phyloP scores from a whole-genome alignment of 1,140 invertebrate genomes.

The Cherax destructor region DNA sequence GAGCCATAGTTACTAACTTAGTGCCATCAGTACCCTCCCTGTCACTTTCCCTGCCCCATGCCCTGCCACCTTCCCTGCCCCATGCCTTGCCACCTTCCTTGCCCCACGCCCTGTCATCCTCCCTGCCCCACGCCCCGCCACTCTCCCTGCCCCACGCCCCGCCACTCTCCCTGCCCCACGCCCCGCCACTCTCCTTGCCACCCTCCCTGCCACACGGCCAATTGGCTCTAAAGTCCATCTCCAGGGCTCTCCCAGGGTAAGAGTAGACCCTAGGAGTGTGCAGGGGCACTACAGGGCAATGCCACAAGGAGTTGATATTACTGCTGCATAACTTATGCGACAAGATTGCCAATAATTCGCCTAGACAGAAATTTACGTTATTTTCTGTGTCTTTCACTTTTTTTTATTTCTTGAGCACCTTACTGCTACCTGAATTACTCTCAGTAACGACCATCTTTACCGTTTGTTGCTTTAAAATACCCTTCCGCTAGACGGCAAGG shows the following conservation, averaged over 20 bases:
- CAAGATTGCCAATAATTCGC: slow-evolving; percentile 44
- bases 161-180: not conserved
- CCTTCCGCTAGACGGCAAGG: no score
- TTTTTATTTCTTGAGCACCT: not conserved
- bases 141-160: no score
- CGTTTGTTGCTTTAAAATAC: not conserved
- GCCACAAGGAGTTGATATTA: slow-evolving; percentile 7
- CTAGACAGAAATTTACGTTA: slow-evolving; percentile 24
- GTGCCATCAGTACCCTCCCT: not conserved
- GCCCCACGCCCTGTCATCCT: not conserved
- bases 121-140: not conserved
- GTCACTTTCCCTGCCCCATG: not conserved
- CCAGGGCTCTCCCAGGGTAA: not conserved
- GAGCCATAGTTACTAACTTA: slow-evolving; percentile 31
- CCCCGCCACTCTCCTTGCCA: not conserved
- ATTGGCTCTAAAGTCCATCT: not conserved
- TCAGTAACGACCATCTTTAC: not conserved
- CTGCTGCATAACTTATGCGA: slow-evolving; percentile 24
- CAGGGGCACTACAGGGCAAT: slow-evolving; percentile 4
- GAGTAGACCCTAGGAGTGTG: not conserved
- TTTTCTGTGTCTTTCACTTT: not conserved
- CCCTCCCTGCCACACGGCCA: not conserved
- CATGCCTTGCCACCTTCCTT: not conserved
- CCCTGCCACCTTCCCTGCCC: not conserved
- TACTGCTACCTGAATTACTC: not conserved